phyloP scores from a whole-genome alignment of 2,113 vertebrate species.

The Channa maculata region DNA sequence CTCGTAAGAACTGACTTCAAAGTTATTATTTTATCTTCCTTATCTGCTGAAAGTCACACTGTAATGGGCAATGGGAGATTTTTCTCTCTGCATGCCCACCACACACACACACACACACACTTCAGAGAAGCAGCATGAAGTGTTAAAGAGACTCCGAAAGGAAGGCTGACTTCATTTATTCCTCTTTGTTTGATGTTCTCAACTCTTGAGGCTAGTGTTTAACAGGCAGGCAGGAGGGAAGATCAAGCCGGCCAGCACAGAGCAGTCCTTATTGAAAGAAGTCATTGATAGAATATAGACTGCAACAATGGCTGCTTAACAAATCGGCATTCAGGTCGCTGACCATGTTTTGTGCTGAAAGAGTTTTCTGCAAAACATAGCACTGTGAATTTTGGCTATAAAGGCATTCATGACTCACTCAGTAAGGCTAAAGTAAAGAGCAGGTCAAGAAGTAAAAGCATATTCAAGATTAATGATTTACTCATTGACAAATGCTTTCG shows the following conservation, averaged over 20 bases:
- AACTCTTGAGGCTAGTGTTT: conserved; percentile 48
- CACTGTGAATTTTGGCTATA: background rate
- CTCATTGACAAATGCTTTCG: too few relatives aligned
- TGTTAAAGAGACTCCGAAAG: conserved; percentile 24
- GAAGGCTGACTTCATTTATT: conserved; percentile 30
- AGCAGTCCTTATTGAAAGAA: background rate
- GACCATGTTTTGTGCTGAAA: too few relatives aligned
- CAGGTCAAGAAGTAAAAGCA: too few relatives aligned
- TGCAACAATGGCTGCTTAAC: too few relatives aligned
- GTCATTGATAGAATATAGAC: conserved; percentile 6
- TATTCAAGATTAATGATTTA: too few relatives aligned
- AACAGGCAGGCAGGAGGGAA: conserved; percentile 24
- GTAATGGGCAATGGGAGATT: conserved; percentile 62
- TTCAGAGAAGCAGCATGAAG: conserved; percentile 32
- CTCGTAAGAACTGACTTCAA: conserved; percentile 57
- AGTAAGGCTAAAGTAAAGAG: too few relatives aligned
- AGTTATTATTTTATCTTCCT: conserved; percentile 42
- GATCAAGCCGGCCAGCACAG: conserved; percentile 41
- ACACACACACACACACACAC: conserved; percentile 8
- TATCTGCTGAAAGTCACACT: conserved; percentile 58
- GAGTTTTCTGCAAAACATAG: background rate
- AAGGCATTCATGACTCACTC: background rate
- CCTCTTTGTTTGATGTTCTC: conserved; percentile 51
- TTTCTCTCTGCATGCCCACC: conserved; percentile 9
- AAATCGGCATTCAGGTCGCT: too few relatives aligned